A percentile compares a stretch with the other conserved stretches of the same genome.
Conservation (phyloP, 37 sponge, comb jelly and placozoan species). For the Aplysina aerophoba region DNA sequence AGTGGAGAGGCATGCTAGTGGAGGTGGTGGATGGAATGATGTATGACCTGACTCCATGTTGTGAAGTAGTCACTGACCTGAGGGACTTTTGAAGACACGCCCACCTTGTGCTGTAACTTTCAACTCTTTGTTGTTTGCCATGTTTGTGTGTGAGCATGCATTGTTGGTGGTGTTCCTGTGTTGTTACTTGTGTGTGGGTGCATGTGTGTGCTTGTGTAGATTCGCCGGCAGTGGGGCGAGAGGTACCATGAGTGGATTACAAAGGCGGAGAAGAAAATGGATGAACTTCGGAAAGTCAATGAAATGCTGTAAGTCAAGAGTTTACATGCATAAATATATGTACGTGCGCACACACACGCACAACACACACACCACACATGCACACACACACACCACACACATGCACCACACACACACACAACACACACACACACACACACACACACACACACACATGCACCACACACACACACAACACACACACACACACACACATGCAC, state of each 20-base stretch:
- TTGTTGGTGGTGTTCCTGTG: not conserved
- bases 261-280: constrained; percentile 84
- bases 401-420: no score
- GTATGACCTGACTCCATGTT: no score
- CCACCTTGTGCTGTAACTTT: no score
- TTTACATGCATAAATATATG: not conserved
- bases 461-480: no score
- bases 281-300: constrained; percentile 73
- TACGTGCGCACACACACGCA: not conserved
- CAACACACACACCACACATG: not conserved
- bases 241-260: constrained; percentile 83
- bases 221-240: constrained; percentile 74
- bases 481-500: no score
- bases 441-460: no score
- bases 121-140: no score
- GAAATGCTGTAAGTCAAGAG: constrained; percentile 50
- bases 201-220: not conserved
- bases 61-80: no score
- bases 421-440: no score
- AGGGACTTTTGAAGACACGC: no score
- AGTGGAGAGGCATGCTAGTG: not conserved
- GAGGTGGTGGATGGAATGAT: no score
- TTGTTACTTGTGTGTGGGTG: not conserved
- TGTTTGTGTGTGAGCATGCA: not conserved
- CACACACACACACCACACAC: no score